Base-by-base conservation (phyloP, 2,113 vertebrate genomes). In the Octodon degus region DNA sequence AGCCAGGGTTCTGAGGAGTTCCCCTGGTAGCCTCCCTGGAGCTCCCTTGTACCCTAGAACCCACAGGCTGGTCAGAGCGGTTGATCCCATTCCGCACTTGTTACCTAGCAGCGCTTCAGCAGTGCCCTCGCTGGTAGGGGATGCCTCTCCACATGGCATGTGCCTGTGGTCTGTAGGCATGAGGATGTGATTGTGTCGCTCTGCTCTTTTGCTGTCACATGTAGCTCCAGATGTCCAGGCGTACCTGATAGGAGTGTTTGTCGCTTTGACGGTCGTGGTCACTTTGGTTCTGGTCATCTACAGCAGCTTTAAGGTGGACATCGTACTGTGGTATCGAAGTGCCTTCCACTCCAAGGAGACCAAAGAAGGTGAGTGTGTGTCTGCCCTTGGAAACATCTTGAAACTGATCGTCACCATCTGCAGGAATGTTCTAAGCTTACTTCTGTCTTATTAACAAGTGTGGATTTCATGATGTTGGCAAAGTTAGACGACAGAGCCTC, bases 271-370 rank as follows among this genome's bases (percentile, higher is more conserved):
- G 1, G 34, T 92, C 1, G 9, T 40, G 16, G 32, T 80, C 0
- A 43, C 34, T 1, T 86, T 84, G 7, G 8, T 81, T 2, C 1
- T 76, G 19, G 83, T 17, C 30, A 13, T 92, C 74, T 97, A 96
- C 90, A 93, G 25, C 3, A 9, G 53, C 65, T 96, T 97, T 65
- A 97, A 97, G 96, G 90, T 98, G 0, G 97, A 98, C 68, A 72
- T 97, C 22, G 92, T 91, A 2, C 97, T 98, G 65, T 98, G 97
- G 97, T 98, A 97, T 79, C 86, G 97, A 55, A 96, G 95, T 40
- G 4, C 94, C 80, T 97, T 97, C 80, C 11, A 3, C 20, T 37
- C 96, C 27, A 0, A 68, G 3, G 7, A 47, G 86, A 32, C 55
- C 55, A 2, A 6, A 12, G 95, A 95, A 43, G 97, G 97, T 98